Conservation (phyloP, 1,140 invertebrate genomes). For the Apis cerana region DNA sequence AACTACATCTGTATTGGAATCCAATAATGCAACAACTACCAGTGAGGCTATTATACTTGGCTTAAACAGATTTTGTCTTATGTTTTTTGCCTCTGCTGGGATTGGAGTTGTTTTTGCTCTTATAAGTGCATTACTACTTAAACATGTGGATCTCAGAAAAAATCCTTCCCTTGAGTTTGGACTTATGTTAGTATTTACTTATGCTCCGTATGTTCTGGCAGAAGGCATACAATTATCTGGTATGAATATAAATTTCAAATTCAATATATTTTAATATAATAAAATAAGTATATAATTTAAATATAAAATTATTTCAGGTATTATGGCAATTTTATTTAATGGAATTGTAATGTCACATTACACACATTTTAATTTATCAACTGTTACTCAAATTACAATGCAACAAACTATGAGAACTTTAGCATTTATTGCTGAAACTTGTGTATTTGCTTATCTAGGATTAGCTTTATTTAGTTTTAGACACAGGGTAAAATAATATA, state of each 20-base stretch:
- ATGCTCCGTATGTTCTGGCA: slow-evolving; percentile 98
- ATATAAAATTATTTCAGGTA: slow-evolving; percentile 85
- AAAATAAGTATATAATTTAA: slow-evolving; percentile 1
- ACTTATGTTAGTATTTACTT: slow-evolving; percentile 99
- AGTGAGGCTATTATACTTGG: slow-evolving; percentile 94
- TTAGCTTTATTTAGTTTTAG: slow-evolving; percentile 98
- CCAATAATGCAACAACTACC: slow-evolving; percentile 85
- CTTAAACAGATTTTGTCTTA: slow-evolving; percentile 95
- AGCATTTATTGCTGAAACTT: slow-evolving; percentile 98
- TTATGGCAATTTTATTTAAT: slow-evolving; percentile 99
- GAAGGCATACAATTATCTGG: slow-evolving; percentile 98
- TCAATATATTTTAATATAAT: not conserved
- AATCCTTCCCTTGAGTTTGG: slow-evolving; percentile 99
- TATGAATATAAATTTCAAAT: slow-evolving; percentile 74
- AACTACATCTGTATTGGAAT: slow-evolving; percentile 93
- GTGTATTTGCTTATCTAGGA: slow-evolving; percentile 99
- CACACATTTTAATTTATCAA: slow-evolving; percentile 98
- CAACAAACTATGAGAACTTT: slow-evolving; percentile 99
- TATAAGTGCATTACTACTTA: slow-evolving; percentile 95
- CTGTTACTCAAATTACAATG: slow-evolving; percentile 99
- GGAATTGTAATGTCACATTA: slow-evolving; percentile 99
- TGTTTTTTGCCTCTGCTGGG: slow-evolving; percentile 99
- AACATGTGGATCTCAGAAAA: slow-evolving; percentile 97
- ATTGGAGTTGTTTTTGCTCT: slow-evolving; percentile 98
- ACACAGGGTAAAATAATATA: slow-evolving; percentile 82